Percentiles rank a stretch among this genome's conserved stretches.
phyloP scores from a whole-genome alignment of 1,140 invertebrate genomes.

The Formica selysi region DNA sequence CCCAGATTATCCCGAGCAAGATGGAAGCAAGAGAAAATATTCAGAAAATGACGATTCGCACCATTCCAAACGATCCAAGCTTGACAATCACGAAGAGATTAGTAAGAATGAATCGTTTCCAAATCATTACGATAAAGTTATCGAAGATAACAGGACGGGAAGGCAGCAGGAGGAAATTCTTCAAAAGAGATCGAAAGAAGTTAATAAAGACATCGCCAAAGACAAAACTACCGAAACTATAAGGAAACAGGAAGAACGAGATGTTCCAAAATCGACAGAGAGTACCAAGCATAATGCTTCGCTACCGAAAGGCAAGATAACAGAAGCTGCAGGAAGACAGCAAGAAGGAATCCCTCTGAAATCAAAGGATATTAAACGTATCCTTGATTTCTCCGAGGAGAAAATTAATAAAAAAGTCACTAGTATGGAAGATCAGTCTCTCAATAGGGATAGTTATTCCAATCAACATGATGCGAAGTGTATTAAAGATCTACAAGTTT shows the following conservation, averaged over 20 bases:
- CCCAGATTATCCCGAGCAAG: conserved; percentile 58
- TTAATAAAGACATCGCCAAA: too few relatives aligned
- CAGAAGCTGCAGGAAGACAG: not conserved
- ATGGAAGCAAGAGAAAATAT: conserved; percentile 76
- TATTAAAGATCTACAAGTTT: not conserved
- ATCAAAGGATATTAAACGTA: conserved; percentile 61
- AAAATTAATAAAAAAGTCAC: not conserved
- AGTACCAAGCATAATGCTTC: not conserved
- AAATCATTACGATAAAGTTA: conserved; percentile 31
- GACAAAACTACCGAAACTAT: not conserved
- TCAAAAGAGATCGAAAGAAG: conserved; percentile 53
- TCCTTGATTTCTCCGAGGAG: conserved; percentile 67
- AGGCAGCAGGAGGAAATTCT: not conserved
- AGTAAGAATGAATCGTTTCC: conserved; percentile 12
- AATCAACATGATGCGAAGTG: not conserved
- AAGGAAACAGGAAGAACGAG: not conserved
- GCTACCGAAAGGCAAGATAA: too few relatives aligned
- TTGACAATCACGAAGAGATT: conserved; percentile 5
- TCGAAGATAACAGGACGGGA: not conserved
- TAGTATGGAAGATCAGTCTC: not conserved
- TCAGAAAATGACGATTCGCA: conserved; percentile 78
- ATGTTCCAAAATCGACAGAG: conserved; percentile 53
- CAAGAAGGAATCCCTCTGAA: conserved; percentile 32
- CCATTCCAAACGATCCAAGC: conserved; percentile 69
- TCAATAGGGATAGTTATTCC: not conserved